Base-by-base conservation (phyloP, 2,888 invertebrate genomes). In the Rhabditoides inermis region DNA sequence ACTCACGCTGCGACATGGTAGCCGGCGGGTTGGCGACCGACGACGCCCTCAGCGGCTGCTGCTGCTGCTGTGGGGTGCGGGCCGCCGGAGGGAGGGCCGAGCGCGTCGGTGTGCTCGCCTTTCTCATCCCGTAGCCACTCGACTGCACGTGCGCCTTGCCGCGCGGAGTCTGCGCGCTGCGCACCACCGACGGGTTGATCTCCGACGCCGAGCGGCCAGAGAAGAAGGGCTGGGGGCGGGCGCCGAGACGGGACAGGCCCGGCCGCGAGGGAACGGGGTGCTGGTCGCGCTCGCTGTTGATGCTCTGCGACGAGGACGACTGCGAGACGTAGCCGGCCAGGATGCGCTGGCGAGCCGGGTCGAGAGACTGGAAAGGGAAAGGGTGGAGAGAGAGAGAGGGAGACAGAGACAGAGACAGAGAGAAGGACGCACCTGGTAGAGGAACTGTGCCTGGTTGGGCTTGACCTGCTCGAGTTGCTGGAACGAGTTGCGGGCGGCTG, bases 311-410 rank as follows among this genome's bases (percentile, higher is more conserved):
- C 26, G 70, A 71, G 3, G 80, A 80, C 5, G 79, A 78, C 55
- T 77, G 79, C 58, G 79, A 79, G 41, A 78, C 70, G 70, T 84
- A 83, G 70, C 84, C 84, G 69, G 84, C 84, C 30, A 87, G 76
- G 55, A 84, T 83, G 61, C 85, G 82, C 76, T 85, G 84, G 75
- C 86, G 85, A 46, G 82, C 84, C 1, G 85, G 82, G 76, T 95
- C 95, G 46, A 98, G 81, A 0, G 86, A 84, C 50, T 85, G 83
- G 27, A 54, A 37, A 10, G 39, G 4, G n/a, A 10, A 50, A 3
- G 7, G 22, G n/a, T n/a, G n/a, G n/a, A n/a, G n/a, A n/a, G n/a
- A n/a, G n/a, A n/a, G n/a, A n/a, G n/a, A n/a, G n/a, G n/a, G n/a
- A n/a, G n/a, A n/a, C n/a, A n/a, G n/a, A n/a, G n/a, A n/a, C n/a